A percentile compares a stretch with the other conserved stretches of the same genome.
Evolutionary conservation across 2,113 vertebrate genomes (phyloP).

Genomic region (Atlantisia rogersi): DNA sequence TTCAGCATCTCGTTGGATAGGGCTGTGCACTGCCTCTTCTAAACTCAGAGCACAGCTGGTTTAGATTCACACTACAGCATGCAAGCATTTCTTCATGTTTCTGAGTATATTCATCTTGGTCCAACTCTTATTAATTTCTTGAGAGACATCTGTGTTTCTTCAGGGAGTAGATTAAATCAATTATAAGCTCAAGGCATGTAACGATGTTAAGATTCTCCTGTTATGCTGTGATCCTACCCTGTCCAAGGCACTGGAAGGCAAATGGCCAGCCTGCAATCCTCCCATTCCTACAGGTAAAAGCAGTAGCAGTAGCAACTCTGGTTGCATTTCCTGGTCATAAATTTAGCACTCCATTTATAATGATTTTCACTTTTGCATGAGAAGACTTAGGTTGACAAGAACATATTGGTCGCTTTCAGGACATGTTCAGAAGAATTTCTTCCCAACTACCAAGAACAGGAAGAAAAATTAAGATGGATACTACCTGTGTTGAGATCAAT

Average conservation of each 20-base stretch:
- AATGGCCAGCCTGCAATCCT: neutral
- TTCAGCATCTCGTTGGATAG: neutral
- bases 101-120: neutral
- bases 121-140: neutral
- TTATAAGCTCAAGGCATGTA: neutral
- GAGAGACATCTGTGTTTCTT: neutral
- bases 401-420: neutral
- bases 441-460: neutral
- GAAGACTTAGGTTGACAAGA: neutral
- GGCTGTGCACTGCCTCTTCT: neutral
- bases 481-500: neutral
- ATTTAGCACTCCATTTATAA: neutral
- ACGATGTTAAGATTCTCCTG: neutral
- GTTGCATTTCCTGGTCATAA: neutral
- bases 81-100: neutral
- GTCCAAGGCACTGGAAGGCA: neutral
- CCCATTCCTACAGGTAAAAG: neutral
- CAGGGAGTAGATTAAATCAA: neutral
- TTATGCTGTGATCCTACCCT: too few species aligned
- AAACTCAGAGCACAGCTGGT: neutral
- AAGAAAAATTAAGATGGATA: neutral
- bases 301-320: neutral
- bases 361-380: neutral
- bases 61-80: neutral
- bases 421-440: neutral